Evolutionary conservation across 2,888 invertebrate genomes (phyloP).

Genomic region (Lucinisca nassula): DNA sequence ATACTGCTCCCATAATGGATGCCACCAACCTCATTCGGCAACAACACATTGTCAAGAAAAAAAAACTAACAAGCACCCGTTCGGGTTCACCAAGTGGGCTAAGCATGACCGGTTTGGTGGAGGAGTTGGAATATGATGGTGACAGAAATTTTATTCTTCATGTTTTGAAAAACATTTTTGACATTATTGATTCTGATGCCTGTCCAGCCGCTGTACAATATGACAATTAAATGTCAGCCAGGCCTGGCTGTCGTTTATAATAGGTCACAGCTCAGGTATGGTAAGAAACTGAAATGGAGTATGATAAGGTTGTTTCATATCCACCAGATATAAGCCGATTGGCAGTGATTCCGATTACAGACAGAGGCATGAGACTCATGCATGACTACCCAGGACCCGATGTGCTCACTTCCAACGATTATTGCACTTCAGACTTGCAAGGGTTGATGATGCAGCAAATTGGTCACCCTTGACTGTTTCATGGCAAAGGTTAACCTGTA

Average conservation of each 20-base stretch:
- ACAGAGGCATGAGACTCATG: neutral
- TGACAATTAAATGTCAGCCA: slow-evolving; percentile 17
- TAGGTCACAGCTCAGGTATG: slow-evolving; percentile 8
- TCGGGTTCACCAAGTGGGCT: neutral
- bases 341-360: neutral
- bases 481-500: slow-evolving; percentile 10
- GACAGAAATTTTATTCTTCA: neutral
- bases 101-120: neutral
- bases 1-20: neutral
- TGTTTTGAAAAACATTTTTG: slow-evolving; percentile 14
- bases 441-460: neutral
- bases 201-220: neutral
- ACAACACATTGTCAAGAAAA: neutral
- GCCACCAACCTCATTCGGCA: neutral
- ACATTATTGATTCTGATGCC: neutral
- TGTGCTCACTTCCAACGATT: neutral
- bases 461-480: neutral
- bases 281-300: slow-evolving; percentile 19
- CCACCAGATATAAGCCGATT: slow-evolving; percentile 24
- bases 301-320: neutral
- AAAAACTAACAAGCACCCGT: neutral
- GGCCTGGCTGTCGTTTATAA: neutral
- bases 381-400: slow-evolving; percentile 26
- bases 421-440: neutral
- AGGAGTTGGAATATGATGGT: slow-evolving; percentile 9